Conservation (phyloP, 2,888 invertebrate genomes). For the Ochropacha duplaris region DNA sequence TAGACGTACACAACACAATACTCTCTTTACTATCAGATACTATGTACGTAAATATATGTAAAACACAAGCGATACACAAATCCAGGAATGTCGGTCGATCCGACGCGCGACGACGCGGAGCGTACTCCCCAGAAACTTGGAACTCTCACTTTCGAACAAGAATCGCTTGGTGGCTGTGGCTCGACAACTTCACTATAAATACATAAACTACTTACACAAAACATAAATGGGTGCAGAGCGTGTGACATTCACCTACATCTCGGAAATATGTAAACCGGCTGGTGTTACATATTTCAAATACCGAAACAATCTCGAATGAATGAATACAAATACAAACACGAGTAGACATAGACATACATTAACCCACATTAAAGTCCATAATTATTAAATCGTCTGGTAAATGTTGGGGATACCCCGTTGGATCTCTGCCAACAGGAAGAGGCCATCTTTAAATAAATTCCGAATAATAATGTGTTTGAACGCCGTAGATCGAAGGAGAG, state of each 20-base stretch:
- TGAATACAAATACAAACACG: constrained; percentile 44
- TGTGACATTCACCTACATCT: constrained; percentile 59
- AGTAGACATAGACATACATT: constrained; percentile 46
- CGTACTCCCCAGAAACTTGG: constrained; percentile 63
- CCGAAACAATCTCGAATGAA: constrained; percentile 44
- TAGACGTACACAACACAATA: background rate
- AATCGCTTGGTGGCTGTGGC: constrained; percentile 62
- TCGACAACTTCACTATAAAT: constrained; percentile 55
- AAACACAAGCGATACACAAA: constrained; percentile 35
- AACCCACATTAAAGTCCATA: constrained; percentile 67
- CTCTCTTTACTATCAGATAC: constrained; percentile 11
- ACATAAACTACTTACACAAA: constrained; percentile 52
- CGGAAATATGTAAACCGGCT: constrained; percentile 32
- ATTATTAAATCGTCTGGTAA: constrained; percentile 78
- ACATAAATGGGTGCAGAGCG: constrained; percentile 45
- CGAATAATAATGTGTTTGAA: constrained; percentile 62
- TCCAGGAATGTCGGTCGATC: constrained; percentile 49
- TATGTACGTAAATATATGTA: constrained; percentile 6
- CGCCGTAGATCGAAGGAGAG: constrained; percentile 43
- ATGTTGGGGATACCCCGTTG: constrained; percentile 78
- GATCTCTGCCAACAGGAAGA: constrained; percentile 76
- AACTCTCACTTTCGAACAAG: constrained; percentile 76
- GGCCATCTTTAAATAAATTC: constrained; percentile 73
- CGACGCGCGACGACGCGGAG: constrained; percentile 52
- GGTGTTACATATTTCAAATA: constrained; percentile 29